Base-by-base conservation (phyloP, 2,888 invertebrate genomes). In the Coleophora flavipennella region DNA sequence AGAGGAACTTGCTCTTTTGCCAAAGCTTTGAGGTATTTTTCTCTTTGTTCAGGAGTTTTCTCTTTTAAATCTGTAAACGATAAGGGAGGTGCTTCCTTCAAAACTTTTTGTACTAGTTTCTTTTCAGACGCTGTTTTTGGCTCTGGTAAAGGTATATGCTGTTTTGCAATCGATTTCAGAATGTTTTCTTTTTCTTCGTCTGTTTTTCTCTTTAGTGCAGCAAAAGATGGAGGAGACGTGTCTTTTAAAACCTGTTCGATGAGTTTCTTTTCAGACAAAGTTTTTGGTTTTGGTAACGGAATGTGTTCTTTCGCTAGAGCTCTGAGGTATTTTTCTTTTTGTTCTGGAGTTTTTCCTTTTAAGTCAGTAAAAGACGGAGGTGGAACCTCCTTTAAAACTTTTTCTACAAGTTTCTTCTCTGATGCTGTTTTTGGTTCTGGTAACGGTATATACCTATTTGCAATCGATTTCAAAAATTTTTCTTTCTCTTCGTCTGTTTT, bases 31-130 rank as follows among this genome's bases (percentile, higher is more conserved):
- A 63, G 35, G 20, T 59, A 54, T 39, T 54, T 57, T 46, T 62
- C 63, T 47, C 65, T 62, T 35, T 62, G 49, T 13, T 39, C 45
- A 12, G 44, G 39, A 1, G 55, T 42, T 40, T 62, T 60, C 0
- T 62, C 65, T 44, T 58, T 55, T 8, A 67, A 40, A 4, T 53
- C 48, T 8, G 50, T 49, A 6, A 55, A 13, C 1, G 52, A 61
- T 11, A 49, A 55, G 6, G 20, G 20, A 20, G 20, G 20, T 4
- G 20, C 20, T 20, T 20, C 20, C 6, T 20, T 20, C 6, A 20
- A 20, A 20, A 20, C 20, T 20, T 20, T 20, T 20, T 20, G 20
- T 20, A 20, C 20, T 4, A 20, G 20, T 20, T 20, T 20, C 20
- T 20, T 20, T 20, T 20, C 20, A 20, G 20, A 20, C 20, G 20